phyloP scores from a whole-genome alignment of 2,888 invertebrate genomes.

The Adelphocoris suturalis region DNA sequence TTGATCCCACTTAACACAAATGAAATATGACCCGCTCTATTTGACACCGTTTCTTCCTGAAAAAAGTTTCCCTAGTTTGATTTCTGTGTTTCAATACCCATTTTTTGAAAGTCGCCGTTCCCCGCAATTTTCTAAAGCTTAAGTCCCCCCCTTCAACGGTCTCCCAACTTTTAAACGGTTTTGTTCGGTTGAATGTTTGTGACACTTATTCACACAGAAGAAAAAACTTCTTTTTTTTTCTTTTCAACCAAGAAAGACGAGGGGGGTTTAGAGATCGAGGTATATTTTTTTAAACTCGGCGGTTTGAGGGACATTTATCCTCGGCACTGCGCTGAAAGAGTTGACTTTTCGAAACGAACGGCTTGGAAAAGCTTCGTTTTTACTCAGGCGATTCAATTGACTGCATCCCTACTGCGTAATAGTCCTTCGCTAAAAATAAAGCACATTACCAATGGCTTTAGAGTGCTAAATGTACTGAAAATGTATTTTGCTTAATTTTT shows the following conservation, averaged over 20 bases:
- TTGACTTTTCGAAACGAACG: not conserved
- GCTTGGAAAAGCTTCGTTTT: not conserved
- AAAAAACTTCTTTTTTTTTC: not conserved
- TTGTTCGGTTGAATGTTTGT: slow-evolving; percentile 19
- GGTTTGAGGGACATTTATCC: not conserved
- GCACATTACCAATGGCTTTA: too few relatives aligned
- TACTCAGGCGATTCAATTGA: not conserved
- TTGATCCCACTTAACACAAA: too few relatives aligned
- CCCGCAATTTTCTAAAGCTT: slow-evolving; percentile 7
- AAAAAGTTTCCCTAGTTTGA: not conserved
- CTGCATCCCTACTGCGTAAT: not conserved
- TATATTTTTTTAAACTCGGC: not conserved
- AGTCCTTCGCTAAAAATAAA: not conserved
- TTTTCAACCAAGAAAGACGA: slow-evolving; percentile 6
- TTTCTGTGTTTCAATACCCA: not conserved
- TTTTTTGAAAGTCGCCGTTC: not conserved
- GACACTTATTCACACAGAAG: slow-evolving; percentile 25
- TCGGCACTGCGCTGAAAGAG: not conserved
- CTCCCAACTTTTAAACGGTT: slow-evolving; percentile 1
- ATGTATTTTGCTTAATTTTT: too few relatives aligned
- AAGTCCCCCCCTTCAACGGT: not conserved
- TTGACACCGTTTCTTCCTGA: too few relatives aligned
- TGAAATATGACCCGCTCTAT: too few relatives aligned
- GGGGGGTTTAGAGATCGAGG: not conserved
- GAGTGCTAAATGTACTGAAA: too few relatives aligned